A percentile compares a stretch with the other conserved stretches of the same genome.
phyloP scores from a whole-genome alignment of 2,113 vertebrate species.

The Zosterops hypoxanthus region DNA sequence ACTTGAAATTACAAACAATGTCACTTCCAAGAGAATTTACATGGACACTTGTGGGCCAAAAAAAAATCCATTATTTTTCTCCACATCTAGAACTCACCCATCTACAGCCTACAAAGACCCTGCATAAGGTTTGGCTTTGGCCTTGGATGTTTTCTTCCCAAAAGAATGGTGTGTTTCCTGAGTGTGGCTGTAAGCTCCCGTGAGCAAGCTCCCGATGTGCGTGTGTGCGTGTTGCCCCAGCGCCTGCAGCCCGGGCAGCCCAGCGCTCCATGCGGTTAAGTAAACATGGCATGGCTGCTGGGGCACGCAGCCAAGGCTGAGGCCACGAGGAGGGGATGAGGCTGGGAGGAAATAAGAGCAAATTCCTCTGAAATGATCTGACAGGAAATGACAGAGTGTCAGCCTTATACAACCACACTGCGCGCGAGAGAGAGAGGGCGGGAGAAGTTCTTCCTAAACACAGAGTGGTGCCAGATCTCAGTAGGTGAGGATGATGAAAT shows the following conservation, averaged over 20 bases:
- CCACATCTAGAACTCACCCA: background rate
- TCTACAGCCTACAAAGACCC: background rate
- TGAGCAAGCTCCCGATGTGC: background rate
- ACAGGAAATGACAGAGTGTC: conserved; percentile 93
- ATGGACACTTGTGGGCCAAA: background rate
- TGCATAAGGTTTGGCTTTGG: background rate
- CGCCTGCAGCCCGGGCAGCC: background rate
- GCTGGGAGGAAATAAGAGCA: conserved; percentile 89
- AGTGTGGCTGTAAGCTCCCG: background rate
- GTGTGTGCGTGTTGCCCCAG: background rate
- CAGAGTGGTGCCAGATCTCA: conserved; percentile 89
- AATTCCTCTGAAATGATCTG: conserved; percentile 92
- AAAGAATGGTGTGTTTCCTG: background rate
- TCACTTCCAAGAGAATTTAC: background rate
- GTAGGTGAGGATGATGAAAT: conserved; percentile 99
- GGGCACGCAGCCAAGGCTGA: conserved; percentile 49
- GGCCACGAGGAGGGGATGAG: conserved; percentile 65
- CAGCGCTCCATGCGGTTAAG: conserved; percentile 74
- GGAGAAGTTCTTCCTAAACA: conserved; percentile 85
- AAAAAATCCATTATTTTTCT: background rate
- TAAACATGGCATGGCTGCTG: conserved; percentile 71
- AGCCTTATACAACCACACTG: conserved; percentile 73
- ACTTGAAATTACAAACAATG: background rate
- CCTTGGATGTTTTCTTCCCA: background rate
- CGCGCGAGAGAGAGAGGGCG: conserved; percentile 69